Base-by-base conservation (phyloP, 2,113 vertebrate genomes). In the Sapajus apella region DNA sequence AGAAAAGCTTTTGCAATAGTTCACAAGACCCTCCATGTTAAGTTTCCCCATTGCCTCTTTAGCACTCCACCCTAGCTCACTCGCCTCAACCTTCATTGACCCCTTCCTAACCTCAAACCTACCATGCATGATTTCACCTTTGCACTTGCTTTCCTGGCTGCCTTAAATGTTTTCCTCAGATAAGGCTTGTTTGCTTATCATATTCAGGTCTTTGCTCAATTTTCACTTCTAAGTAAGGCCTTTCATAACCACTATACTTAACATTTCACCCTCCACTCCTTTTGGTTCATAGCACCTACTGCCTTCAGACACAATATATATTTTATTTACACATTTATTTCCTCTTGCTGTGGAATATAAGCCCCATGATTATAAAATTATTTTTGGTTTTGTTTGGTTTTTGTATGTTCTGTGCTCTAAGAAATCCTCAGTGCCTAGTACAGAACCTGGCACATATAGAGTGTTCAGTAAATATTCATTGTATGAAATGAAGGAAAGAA, bases 401-500 rank as follows among this genome's bases (percentile, higher is more conserved):
- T 55, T 43, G 20, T 45, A 77, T 86, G 20, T 55, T 88, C 96
- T 56, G 4, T 61, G 75, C 25, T 87, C 79, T 61, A 66, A 97
- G 45, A 95, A 70, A 72, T 87, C 64, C 25, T 45, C n/a, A 83
- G 43, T 73, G 50, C 55, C 72, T 82, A 56, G 17, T 91, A 58
- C 47, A 92, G 76, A 85, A 11, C 58, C 56, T 95, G 83, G 6
- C 52, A 12, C 55, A 50, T 73, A 75, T 75, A 94, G 58, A 3
- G 21, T 90, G 8, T 80, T 95, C 25, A 89, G 58, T 84, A 93
- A 95, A 92, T 94, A 94, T 90, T 92, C 90, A 35, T 90, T 95
- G 55, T 55, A 56, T 96, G 64, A 97, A 87, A 37, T 87, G n/a
- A 89, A 94, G 40, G 89, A 77, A 96, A 91, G 37, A 94, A 89